A percentile compares a stretch with the other conserved stretches of the same genome.
phyloP scores from a whole-genome alignment of 2,888 invertebrate species.

The Pteria penguin region DNA sequence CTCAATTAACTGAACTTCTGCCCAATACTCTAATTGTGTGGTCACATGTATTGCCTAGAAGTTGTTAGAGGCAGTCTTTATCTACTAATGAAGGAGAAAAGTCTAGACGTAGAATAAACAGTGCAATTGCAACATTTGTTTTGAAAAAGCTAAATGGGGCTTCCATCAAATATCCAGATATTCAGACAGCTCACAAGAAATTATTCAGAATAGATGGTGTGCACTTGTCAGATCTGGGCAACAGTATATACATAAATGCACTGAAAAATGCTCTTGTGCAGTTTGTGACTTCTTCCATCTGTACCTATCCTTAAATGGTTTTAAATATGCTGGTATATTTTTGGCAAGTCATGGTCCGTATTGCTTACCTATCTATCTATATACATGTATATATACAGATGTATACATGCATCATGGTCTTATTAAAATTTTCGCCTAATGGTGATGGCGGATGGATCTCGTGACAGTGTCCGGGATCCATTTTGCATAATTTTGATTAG shows the following conservation, averaged over 20 bases:
- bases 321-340: too few relatives aligned
- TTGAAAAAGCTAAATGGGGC: neutral
- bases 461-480: too few relatives aligned
- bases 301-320: neutral
- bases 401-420: too few relatives aligned
- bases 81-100: neutral
- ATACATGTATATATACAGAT: too few relatives aligned
- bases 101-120: neutral
- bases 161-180: neutral
- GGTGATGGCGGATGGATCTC: too few relatives aligned
- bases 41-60: neutral
- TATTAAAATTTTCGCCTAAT: too few relatives aligned
- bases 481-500: too few relatives aligned
- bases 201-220: neutral
- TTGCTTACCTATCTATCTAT: too few relatives aligned
- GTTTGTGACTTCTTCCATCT: neutral
- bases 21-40: neutral
- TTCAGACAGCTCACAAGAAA: neutral
- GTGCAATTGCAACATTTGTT: neutral
- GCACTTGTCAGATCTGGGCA: neutral
- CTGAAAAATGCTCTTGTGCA: neutral
- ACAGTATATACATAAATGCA: neutral
- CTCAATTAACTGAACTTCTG: neutral
- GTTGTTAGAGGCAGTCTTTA: neutral
- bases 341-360: too few relatives aligned